Conservation (phyloP, 1,140 invertebrate species). For the Ceratina australensis region DNA sequence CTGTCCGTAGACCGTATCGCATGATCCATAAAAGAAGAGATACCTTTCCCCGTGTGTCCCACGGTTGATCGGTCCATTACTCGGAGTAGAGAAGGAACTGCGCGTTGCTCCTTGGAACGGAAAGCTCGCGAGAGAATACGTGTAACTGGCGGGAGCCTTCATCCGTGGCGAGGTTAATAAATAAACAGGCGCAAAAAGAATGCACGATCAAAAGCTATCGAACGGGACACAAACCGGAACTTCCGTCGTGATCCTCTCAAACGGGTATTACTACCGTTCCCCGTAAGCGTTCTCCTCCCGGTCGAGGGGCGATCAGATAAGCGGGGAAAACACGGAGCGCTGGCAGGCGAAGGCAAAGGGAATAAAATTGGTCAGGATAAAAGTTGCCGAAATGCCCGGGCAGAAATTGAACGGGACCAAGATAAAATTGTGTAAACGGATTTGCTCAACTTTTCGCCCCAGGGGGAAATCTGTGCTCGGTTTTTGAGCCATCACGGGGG, state of each 20-base stretch:
- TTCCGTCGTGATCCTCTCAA: constrained; percentile 21
- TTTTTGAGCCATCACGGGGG: neutral
- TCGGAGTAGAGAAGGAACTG: too few relatives aligned
- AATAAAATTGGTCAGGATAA: constrained; percentile 26
- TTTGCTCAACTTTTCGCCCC: neutral
- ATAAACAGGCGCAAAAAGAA: constrained; percentile 8
- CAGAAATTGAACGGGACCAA: constrained; percentile 1
- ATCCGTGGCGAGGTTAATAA: neutral
- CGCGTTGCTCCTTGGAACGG: neutral
- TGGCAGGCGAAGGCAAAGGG: neutral
- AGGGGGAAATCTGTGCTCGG: neutral
- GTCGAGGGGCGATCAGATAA: neutral
- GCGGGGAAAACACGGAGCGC: neutral
- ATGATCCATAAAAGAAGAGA: too few relatives aligned
- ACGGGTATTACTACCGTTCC: constrained; percentile 25
- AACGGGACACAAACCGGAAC: neutral
- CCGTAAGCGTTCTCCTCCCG: constrained; percentile 1
- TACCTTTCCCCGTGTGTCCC: too few relatives aligned
- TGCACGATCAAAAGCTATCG: constrained; percentile 1
- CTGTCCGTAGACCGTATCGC: too few relatives aligned
- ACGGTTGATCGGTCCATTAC: too few relatives aligned
- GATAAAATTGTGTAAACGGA: constrained; percentile 19
- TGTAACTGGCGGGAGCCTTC: neutral
- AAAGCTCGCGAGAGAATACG: neutral
- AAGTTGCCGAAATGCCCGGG: neutral